These are phyloP conservation scores for Apocrypta bakeri DNA, from an alignment of 1,140 invertebrate species.

Conservation along the genomic window DNA sequence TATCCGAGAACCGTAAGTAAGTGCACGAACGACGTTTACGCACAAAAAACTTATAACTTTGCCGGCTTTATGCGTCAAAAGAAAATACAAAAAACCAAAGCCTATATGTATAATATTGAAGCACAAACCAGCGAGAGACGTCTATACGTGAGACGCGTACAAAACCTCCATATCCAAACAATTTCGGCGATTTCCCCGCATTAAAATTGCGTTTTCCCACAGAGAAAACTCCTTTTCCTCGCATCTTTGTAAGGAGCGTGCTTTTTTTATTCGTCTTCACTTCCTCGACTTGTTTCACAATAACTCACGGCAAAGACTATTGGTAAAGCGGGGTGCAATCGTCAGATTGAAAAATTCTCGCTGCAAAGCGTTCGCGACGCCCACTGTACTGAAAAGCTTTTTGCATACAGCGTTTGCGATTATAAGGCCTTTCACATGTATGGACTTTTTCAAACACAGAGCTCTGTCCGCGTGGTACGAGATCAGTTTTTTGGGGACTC, in stretches of 20 bases:
- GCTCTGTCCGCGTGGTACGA: not conserved
- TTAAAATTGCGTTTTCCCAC: conserved; percentile 25
- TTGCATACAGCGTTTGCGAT: not conserved
- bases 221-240: conserved; percentile 6
- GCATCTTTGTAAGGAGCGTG: not conserved
- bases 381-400: conserved; percentile 7
- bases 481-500: conserved; percentile 32
- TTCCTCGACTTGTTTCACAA: conserved; percentile 1
- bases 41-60: not conserved
- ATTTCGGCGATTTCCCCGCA: too few species aligned
- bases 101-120: too few species aligned
- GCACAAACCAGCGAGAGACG: too few species aligned
- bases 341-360: conserved; percentile 19
- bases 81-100: too few species aligned
- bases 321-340: not conserved
- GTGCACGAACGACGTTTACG: not conserved
- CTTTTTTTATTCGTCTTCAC: not conserved
- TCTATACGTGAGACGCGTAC: too few species aligned
- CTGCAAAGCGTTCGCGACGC: not conserved
- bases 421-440: not conserved
- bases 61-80: too few species aligned
- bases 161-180: too few species aligned
- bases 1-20: conserved; percentile 30
- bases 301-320: not conserved
- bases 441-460: conserved; percentile 6